A percentile compares a stretch with the other conserved stretches of the same genome.
Evolutionary conservation across 1,140 invertebrate genomes (phyloP).

Genomic region (Periplaneta americana): DNA sequence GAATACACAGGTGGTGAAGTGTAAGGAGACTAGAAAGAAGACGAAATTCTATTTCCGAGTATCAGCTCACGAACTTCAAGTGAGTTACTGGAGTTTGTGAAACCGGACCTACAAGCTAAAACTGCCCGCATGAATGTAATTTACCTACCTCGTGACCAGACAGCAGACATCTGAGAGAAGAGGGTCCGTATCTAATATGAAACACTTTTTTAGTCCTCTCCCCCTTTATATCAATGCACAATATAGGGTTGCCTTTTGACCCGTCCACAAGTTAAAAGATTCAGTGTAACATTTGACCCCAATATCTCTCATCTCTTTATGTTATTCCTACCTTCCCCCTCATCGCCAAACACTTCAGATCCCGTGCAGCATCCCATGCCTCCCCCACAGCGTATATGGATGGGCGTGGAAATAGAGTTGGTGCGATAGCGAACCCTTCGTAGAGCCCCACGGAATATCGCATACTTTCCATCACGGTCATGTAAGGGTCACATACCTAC

Average conservation of each 20-base stretch:
- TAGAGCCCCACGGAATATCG: not conserved
- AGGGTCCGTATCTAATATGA: not conserved
- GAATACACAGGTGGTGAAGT: no score
- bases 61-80: no score
- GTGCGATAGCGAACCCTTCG: not conserved
- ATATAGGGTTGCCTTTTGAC: not conserved
- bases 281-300: not conserved
- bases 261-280: not conserved
- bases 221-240: not conserved
- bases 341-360: not conserved
- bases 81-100: no score
- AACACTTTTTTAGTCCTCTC: not conserved
- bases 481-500: not conserved
- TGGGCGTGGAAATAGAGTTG: not conserved
- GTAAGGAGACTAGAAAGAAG: no score
- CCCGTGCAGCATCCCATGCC: not conserved
- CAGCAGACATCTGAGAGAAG: not conserved
- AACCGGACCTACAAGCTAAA: no score
- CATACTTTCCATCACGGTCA: no score
- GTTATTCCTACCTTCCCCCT: not conserved
- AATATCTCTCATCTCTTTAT: not conserved
- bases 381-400: not conserved
- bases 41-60: no score
- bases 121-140: no score
- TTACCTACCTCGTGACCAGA: not conserved